Evolutionary conservation across 2,888 invertebrate species (phyloP).

Genomic region (Entomobrya proxima): DNA sequence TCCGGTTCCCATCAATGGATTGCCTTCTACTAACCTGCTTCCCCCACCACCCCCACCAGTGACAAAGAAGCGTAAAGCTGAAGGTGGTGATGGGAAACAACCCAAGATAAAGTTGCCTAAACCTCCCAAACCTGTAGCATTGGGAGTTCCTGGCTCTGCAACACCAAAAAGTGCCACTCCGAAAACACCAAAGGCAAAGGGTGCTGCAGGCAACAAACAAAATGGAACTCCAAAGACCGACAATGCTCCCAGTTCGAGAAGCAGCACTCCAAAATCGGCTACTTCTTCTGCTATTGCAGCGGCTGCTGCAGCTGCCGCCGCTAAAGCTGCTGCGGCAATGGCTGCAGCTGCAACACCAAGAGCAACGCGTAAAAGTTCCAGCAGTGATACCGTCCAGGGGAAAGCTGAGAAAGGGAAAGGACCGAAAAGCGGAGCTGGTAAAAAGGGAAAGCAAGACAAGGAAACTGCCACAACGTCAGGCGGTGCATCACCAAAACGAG

Average conservation of each 20-base stretch:
- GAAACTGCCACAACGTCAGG: constrained; percentile 28
- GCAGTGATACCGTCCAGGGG: constrained; percentile 59
- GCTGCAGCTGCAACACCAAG: constrained; percentile 63
- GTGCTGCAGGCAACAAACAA: constrained; percentile 38
- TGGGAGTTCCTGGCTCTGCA: not conserved
- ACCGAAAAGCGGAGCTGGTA: constrained; percentile 33
- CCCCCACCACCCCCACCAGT: constrained; percentile 46
- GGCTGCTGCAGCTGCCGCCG: constrained; percentile 61
- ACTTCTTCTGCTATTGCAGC: constrained; percentile 33
- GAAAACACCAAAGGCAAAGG: constrained; percentile 29
- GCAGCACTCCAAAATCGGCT: constrained; percentile 44
- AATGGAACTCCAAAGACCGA: constrained; percentile 57
- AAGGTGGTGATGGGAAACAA: constrained; percentile 40
- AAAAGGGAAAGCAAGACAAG: constrained; percentile 54
- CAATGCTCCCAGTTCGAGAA: constrained; percentile 38
- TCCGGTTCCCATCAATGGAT: constrained; percentile 62
- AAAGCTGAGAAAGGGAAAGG: constrained; percentile 29
- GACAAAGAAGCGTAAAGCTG: constrained; percentile 57
- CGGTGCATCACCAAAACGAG: constrained; percentile 21
- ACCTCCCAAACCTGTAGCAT: constrained; percentile 11
- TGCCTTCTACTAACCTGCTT: constrained; percentile 40
- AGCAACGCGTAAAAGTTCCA: constrained; percentile 69
- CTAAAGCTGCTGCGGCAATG: constrained; percentile 55
- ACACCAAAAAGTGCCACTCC: constrained; percentile 46
- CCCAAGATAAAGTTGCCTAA: constrained; percentile 52